Evolutionary conservation across 2,888 invertebrate genomes (phyloP).

Genomic region (Sinohyriopsis cumingii): DNA sequence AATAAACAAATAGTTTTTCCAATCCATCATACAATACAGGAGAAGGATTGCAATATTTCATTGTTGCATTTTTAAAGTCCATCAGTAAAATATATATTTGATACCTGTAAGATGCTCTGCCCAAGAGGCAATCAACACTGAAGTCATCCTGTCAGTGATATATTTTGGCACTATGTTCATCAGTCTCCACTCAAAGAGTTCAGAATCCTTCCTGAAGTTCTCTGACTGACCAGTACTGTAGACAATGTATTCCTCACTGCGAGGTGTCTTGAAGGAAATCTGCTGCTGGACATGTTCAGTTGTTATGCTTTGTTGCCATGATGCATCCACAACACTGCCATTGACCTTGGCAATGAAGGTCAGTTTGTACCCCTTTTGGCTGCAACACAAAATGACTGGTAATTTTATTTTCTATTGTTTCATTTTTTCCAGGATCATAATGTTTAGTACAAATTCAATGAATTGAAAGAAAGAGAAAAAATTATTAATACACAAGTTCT

Average conservation of each 20-base stretch:
- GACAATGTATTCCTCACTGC: conserved; percentile 12
- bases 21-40: no score
- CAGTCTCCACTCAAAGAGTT: conserved; percentile 1
- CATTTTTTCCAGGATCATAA: no score
- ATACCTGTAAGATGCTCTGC: neutral
- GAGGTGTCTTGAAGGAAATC: conserved; percentile 14
- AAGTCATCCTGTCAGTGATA: neutral
- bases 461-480: no score
- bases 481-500: no score
- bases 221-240: neutral
- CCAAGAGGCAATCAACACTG: conserved; percentile 1
- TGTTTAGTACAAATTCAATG: no score
- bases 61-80: no score
- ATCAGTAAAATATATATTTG: no score
- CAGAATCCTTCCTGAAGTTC: neutral
- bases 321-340: conserved; percentile 11
- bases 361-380: no score
- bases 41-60: no score
- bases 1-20: no score
- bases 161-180: neutral
- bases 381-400: no score
- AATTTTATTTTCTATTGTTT: no score
- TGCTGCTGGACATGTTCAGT: neutral
- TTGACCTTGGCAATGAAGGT: conserved; percentile 5
- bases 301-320: conserved; percentile 2